Evolutionary conservation across 2,888 invertebrate genomes (phyloP).

Genomic region (Rhamnusium bicolor): DNA sequence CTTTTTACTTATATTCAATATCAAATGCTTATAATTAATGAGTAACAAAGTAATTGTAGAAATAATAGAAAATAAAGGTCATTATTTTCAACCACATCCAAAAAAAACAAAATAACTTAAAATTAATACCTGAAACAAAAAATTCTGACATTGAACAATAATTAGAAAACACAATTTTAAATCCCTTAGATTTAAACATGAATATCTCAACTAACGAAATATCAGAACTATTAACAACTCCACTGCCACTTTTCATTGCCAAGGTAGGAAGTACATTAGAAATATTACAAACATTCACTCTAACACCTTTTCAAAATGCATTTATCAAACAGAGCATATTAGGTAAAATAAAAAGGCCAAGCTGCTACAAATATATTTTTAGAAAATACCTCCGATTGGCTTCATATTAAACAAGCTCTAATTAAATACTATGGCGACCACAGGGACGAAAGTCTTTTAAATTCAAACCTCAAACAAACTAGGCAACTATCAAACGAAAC

Average conservation of each 20-base stretch:
- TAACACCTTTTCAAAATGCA: background rate
- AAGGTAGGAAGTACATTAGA: background rate
- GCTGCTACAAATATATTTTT: background rate
- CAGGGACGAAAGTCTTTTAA: background rate
- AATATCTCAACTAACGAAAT: background rate
- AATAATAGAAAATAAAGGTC: too few relatives aligned
- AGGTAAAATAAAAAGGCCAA: background rate
- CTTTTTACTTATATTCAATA: too few relatives aligned
- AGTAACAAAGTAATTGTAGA: too few relatives aligned
- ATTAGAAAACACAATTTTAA: background rate
- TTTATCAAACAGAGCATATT: background rate
- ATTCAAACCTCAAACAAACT: background rate
- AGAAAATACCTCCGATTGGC: background rate
- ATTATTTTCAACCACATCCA: too few relatives aligned
- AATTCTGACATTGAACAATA: background rate
- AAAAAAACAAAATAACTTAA: too few relatives aligned
- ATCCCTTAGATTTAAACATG: too few relatives aligned
- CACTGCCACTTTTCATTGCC: background rate
- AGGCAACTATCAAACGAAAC: background rate
- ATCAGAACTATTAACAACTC: background rate
- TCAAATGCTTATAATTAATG: too few relatives aligned
- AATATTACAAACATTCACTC: background rate
- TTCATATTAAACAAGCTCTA: background rate
- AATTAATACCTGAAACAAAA: too few relatives aligned
- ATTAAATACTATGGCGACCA: conserved; percentile 15